Conservation (phyloP, 1,140 invertebrate species). For the Lasioglossum albipes region DNA sequence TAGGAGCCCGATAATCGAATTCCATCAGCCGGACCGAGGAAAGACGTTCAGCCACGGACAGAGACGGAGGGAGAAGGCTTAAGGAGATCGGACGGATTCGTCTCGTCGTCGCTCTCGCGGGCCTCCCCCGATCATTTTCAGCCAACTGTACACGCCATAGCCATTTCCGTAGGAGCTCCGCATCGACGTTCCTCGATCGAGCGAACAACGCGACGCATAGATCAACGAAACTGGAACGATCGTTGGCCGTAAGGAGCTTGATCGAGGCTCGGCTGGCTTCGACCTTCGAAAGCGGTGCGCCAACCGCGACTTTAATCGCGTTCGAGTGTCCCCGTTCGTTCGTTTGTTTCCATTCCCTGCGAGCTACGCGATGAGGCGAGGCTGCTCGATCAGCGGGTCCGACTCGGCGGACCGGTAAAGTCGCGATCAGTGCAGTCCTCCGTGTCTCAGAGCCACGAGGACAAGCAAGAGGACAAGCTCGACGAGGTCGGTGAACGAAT, state of each 20-base stretch:
- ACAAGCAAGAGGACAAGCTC: background rate
- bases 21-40: background rate
- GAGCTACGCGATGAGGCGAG: constrained; percentile 5
- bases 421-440: background rate
- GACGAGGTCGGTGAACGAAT: constrained; percentile 37
- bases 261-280: no score
- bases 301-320: background rate
- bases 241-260: constrained; percentile 1
- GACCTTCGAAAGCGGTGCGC: constrained; percentile 9
- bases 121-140: background rate
- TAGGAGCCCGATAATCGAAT: constrained; percentile 34
- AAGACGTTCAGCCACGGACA: constrained; percentile 16
- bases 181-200: background rate
- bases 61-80: constrained; percentile 6
- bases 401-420: constrained; percentile 7
- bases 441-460: background rate
- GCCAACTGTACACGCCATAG: background rate
- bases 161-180: no score
- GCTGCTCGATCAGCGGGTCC: background rate
- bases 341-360: background rate
- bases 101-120: background rate
- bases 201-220: background rate
- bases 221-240: constrained; percentile 18
- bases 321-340: background rate
- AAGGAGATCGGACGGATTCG: constrained; percentile 20